Evolutionary conservation across 2,888 invertebrate genomes (phyloP), one percentile per base, ranked within the genome.

Genomic region (Eurytoma californica): DNA sequence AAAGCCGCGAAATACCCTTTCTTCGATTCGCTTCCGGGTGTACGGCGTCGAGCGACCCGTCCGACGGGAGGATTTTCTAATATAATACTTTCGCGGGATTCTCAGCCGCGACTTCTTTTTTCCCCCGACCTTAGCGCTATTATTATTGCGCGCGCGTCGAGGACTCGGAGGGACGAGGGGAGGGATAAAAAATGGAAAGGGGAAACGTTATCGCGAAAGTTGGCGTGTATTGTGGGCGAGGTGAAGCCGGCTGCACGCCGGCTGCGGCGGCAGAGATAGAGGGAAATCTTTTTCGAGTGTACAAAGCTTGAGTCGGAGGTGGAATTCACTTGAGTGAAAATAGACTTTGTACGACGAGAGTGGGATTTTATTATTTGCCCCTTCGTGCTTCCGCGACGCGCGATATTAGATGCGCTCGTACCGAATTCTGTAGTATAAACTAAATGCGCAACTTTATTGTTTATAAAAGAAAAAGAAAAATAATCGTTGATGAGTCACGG

Each of bases 1-100:
- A 79, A 79, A 79, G 79, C 73, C 63, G 51, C 73, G 63, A 78
- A 68, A 68, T 68, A 63, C 68, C 74, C 79, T 79, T 79, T 79
- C 79, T 79, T 79, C 70, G 79, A 79, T 74, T 79, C 79, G 69
- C 79, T 79, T 79, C 79, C 74, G 49, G 74, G 69, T 9, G 67
- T 51, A 55, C 53, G 55, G 28, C 61, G 67, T 53, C 28, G 49
- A 12, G 49, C 39, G 16, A 47, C 57, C 7, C 20, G 9, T 28
- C 47, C 16, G 14, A 14, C 57, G 70, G 58, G 65, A 65, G 72
- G 67, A 78, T 78, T 78, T 78, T 78, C 72, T 78, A 78, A 78
- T 78, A 78, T 78, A 78, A 78, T 78, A 72, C 60, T 16, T 58
- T 61, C 57, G 53, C 53, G 51, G n/a, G 55, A 3, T 58, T 9